Evolutionary conservation across 2,113 vertebrate genomes (phyloP), one percentile per base, ranked within the genome.

Genomic region (Rhadina sibilatrix): DNA sequence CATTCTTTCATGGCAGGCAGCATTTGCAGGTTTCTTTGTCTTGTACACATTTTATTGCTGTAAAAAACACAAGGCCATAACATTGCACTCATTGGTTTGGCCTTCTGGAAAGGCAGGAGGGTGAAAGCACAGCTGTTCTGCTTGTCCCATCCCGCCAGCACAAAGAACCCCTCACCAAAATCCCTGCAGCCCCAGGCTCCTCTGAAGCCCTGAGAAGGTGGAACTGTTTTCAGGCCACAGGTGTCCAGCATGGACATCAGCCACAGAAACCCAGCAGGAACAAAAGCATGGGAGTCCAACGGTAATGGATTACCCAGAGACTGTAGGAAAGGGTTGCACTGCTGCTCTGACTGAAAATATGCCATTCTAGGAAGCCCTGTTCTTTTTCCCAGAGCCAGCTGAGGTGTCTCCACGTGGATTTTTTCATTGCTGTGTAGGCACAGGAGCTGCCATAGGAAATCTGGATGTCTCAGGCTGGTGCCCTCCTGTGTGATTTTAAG

Each of bases 41-140:
- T 53, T 25, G 9, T 3, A 5, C 4, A 0, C 15, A 12, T 20
- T 49, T 72, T 12, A 20, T 1, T 15, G 11, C 15, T 28, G 9
- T 37, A 9, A 69, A 79, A 90, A 53, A 1, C 33, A 70, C 22
- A 25, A 46, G 49, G 20, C 31, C 6, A 1, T 30, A 50, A n/a
- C 15, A 38, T 23, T 2, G 4, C 21, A 44, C 30, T 6, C 15
- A 31, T 8, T 2, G 1, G 16, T 46, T 47, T 56, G 24, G 4
- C 15, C 54, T 84, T 17, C 35, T 47, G 42, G 25, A 63, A 68
- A 37, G 30, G 19, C 20, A 30, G 19, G 5, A 25, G 5, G 14
- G 14, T 52, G 38, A 8, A 19, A 35, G 24, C 5, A 46, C 35
- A 10, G 24, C 20, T 33, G 9, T 10, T 56, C 5, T 35, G 4